phyloP scores from a whole-genome alignment of 1,140 invertebrate genomes.

The roundworm (Caenorhabditis elegans) region DNA sequence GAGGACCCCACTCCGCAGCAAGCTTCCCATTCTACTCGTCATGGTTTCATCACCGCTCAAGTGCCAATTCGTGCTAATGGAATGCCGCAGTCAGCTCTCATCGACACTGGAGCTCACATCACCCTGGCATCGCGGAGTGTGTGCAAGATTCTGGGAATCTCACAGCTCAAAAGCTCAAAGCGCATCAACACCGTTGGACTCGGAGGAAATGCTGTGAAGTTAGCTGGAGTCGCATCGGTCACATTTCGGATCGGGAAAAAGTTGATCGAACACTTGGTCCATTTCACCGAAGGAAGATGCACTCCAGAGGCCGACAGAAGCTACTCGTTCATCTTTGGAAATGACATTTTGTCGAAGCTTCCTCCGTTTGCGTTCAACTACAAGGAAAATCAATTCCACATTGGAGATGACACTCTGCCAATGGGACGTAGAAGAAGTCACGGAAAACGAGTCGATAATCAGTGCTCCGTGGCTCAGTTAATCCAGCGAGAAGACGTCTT shows the following conservation, averaged over 20 bases:
- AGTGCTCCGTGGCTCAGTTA: too few species aligned
- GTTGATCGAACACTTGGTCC: background rate
- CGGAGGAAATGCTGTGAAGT: background rate
- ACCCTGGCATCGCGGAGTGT: background rate
- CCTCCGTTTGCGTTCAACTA: background rate
- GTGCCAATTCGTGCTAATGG: background rate
- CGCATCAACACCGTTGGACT: background rate
- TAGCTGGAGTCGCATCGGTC: background rate
- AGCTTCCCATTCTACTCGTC: too few species aligned
- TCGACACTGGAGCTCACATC: background rate
- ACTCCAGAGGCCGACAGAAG: background rate
- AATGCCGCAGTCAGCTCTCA: background rate
- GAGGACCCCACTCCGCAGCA: too few species aligned
- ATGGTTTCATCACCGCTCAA: background rate
- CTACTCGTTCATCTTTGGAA: background rate
- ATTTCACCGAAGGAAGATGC: background rate
- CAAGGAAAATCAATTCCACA: too few species aligned
- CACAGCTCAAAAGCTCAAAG: background rate
- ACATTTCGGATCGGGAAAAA: background rate
- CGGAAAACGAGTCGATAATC: too few species aligned
- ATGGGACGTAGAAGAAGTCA: too few species aligned
- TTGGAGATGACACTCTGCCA: too few species aligned
- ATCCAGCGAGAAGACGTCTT: too few species aligned
- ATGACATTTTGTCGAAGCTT: background rate
- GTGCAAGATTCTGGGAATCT: background rate